A percentile compares a stretch with the other conserved stretches of the same genome.
These are phyloP conservation scores for Ericerus pela DNA, from an alignment of 1,140 invertebrate species.

Conservation along the genomic window DNA sequence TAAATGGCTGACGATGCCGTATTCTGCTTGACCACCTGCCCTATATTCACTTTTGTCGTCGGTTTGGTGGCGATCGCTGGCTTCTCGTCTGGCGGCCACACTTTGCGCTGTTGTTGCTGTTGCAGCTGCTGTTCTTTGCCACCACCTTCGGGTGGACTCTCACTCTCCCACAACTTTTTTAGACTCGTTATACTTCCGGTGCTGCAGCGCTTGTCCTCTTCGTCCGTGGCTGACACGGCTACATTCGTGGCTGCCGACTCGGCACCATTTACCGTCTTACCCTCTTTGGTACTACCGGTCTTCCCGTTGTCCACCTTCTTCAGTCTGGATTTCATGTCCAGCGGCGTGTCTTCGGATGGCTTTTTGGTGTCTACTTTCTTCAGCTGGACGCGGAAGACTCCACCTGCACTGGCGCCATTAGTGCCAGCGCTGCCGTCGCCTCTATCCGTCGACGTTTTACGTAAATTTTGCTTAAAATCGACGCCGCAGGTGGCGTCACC, in stretches of 20 bases:
- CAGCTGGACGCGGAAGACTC: slow-evolving; percentile 42
- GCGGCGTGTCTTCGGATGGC: slow-evolving; percentile 33
- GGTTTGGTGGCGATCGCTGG: slow-evolving; percentile 55
- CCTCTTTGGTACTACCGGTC: slow-evolving; percentile 34
- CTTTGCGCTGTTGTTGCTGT: slow-evolving; percentile 34
- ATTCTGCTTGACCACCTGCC: slow-evolving; percentile 16
- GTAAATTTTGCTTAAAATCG: slow-evolving; percentile 37
- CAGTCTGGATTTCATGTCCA: slow-evolving; percentile 69
- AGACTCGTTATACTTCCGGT: slow-evolving; percentile 83
- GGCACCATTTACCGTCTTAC: slow-evolving; percentile 26
- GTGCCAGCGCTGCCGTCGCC: slow-evolving; percentile 8
- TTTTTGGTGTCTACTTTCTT: slow-evolving; percentile 51
- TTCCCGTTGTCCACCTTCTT: slow-evolving; percentile 56
- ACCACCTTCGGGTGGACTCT: slow-evolving; percentile 39
- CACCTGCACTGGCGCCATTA: slow-evolving; percentile 13
- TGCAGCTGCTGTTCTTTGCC: slow-evolving; percentile 27
- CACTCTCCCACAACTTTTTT: slow-evolving; percentile 78
- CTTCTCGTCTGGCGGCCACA: slow-evolving; percentile 44
- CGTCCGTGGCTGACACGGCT: slow-evolving; percentile 40
- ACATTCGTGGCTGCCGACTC: slow-evolving; percentile 23
- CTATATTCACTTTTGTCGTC: slow-evolving; percentile 35
- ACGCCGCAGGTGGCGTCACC: slow-evolving; percentile 31
- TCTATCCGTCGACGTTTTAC: slow-evolving; percentile 28
- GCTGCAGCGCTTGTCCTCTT: slow-evolving; percentile 72
- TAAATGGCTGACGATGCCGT: slow-evolving; percentile 36